Percentiles rank a stretch among this genome's conserved stretches.
Conservation (phyloP, 2,888 invertebrate genomes). For the Epistrophe eligans region DNA sequence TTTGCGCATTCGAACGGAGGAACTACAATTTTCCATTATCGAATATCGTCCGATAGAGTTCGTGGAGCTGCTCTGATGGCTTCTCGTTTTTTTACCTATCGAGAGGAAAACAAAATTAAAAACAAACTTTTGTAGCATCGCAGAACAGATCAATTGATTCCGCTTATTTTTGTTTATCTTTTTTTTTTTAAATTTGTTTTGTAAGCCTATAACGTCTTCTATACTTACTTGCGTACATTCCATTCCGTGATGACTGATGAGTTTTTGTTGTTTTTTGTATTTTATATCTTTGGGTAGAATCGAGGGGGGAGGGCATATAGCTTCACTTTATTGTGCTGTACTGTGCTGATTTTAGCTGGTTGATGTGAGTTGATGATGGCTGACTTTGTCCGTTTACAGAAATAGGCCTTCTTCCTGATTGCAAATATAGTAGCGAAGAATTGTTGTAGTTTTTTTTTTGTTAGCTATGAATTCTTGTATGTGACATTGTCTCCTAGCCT, state of each 20-base stretch:
- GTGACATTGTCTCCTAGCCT: conserved; percentile 41
- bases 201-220: not conserved
- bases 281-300: not conserved
- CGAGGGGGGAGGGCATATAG: not conserved
- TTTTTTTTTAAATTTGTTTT: not conserved
- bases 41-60: conserved; percentile 64
- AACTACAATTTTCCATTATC: conserved; percentile 72
- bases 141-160: conserved; percentile 65
- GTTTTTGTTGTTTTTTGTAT: conserved; percentile 7
- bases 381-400: conserved; percentile 32
- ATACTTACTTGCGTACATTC: conserved; percentile 9
- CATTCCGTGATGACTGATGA: conserved; percentile 17
- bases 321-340: conserved; percentile 14
- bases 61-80: not conserved
- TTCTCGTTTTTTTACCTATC: conserved; percentile 33
- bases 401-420: conserved; percentile 46
- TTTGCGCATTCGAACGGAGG: conserved; percentile 24
- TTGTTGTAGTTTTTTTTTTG: conserved; percentile 6
- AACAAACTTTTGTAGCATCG: conserved; percentile 41
- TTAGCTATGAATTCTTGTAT: not conserved
- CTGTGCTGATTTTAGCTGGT: conserved; percentile 25
- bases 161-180: conserved; percentile 28
- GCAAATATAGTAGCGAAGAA: not conserved
- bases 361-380: conserved; percentile 33
- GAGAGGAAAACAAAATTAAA: conserved; percentile 34